These are phyloP conservation scores for Saguinus imperator DNA, from an alignment of 2,113 vertebrate species.

Conservation along the genomic window DNA sequence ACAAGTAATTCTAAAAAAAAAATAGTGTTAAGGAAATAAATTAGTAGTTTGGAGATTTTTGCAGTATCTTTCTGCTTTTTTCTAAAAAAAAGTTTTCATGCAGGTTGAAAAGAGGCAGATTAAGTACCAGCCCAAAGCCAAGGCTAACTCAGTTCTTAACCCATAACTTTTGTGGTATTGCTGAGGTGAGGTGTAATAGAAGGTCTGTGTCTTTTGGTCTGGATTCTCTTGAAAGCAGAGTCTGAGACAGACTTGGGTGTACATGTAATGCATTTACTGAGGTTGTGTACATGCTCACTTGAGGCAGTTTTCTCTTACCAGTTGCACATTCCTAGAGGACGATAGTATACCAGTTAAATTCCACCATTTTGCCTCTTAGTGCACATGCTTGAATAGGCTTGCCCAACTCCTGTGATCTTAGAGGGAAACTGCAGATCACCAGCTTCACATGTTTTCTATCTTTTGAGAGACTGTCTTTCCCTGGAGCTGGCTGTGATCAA, in stretches of 20 bases:
- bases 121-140: background rate
- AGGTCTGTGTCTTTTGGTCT: background rate
- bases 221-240: background rate
- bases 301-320: no score
- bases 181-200: background rate
- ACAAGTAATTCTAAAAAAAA: background rate
- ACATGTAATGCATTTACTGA: no score
- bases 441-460: no score
- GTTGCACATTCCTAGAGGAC: no score
- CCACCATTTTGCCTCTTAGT: no score
- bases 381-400: no score
- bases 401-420: no score
- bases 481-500: no score
- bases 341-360: no score
- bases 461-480: no score
- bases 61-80: background rate
- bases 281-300: no score
- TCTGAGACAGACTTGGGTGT: fast-evolving
- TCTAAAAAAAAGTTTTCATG: background rate
- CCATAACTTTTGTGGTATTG: background rate
- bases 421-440: no score
- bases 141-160: background rate
- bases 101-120: background rate
- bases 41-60: background rate
- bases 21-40: background rate